Evolutionary conservation across 2,888 invertebrate species (phyloP).

Genomic region (Brenthis daphne): DNA sequence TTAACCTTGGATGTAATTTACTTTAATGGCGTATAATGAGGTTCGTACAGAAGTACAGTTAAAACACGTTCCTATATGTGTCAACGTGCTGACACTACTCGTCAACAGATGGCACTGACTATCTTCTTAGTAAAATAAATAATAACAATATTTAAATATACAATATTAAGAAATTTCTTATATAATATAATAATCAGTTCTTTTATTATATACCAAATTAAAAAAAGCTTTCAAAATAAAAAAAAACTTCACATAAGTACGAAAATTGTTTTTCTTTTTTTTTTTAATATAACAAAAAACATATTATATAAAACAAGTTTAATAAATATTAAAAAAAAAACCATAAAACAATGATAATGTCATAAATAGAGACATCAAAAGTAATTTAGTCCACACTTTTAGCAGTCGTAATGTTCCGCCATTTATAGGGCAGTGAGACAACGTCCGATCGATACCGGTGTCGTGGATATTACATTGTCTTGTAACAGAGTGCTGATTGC

Average conservation of each 20-base stretch:
- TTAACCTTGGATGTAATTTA: constrained; percentile 28
- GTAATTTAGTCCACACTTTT: constrained; percentile 10
- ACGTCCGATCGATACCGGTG: constrained; percentile 26
- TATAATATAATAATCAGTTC: no score
- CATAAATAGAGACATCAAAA: background rate
- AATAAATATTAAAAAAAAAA: background rate
- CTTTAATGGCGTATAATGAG: constrained; percentile 39
- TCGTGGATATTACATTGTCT: constrained; percentile 3
- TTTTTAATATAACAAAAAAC: background rate
- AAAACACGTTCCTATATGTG: constrained; percentile 51
- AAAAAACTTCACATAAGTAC: no score
- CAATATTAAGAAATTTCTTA: no score
- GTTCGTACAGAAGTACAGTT: constrained; percentile 54
- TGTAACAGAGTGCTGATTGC: background rate
- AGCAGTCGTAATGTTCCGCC: constrained; percentile 22
- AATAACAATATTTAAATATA: no score
- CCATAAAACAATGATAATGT: background rate
- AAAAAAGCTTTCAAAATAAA: constrained; percentile 4
- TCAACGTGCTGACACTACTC: constrained; percentile 53
- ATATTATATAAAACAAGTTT: no score
- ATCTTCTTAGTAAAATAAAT: constrained; percentile 1
- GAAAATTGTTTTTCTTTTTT: no score
- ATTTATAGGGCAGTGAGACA: constrained; percentile 33
- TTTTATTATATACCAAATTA: constrained; percentile 30
- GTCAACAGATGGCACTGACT: constrained; percentile 57